phyloP scores from a whole-genome alignment of 2,797 vertebrate genomes.

The Danio jaintianensis region DNA sequence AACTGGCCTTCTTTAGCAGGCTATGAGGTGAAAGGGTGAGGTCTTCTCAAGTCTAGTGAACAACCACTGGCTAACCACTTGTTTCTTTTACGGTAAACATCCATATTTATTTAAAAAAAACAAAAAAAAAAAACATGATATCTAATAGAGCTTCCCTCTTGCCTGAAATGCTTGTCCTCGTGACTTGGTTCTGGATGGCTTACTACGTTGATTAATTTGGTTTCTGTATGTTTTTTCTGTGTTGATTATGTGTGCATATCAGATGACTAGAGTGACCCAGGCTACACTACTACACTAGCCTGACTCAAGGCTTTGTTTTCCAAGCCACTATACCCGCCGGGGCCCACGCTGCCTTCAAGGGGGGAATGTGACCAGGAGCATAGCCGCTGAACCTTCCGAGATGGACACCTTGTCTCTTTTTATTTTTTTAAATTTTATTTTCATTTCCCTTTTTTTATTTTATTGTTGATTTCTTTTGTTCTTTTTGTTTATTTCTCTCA shows the following conservation, averaged over 20 bases:
- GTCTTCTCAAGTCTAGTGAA: slow-evolving; percentile 8
- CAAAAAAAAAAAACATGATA: slow-evolving; percentile 39
- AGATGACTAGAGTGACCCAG: slow-evolving; percentile 99
- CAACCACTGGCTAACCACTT: slow-evolving; percentile 38
- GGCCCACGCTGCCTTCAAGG: slow-evolving; percentile 97
- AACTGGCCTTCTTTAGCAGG: background rate
- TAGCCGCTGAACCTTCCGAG: slow-evolving; percentile 93
- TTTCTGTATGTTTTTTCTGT: slow-evolving; percentile 99
- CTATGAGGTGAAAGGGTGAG: slow-evolving; percentile 15
- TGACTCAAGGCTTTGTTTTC: slow-evolving; percentile 99
- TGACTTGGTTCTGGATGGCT: slow-evolving; percentile 93
- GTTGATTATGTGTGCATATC: slow-evolving; percentile 99
- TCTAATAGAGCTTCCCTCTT: slow-evolving; percentile 71
- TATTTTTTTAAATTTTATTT: slow-evolving; percentile 80
- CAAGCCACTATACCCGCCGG: slow-evolving; percentile 98
- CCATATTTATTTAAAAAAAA: slow-evolving; percentile 34
- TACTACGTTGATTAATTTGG: slow-evolving; percentile 99
- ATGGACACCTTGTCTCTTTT: slow-evolving; percentile 99
- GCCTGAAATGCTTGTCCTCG: slow-evolving; percentile 78
- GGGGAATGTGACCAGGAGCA: slow-evolving; percentile 97
- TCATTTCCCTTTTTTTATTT: slow-evolving; percentile 67
- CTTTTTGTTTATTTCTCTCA: slow-evolving; percentile 78
- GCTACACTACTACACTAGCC: slow-evolving; percentile 99
- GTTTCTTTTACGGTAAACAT: slow-evolving; percentile 24
- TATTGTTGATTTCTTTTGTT: slow-evolving; percentile 47